These are phyloP conservation scores for Drosophila nigrodunni DNA, from an alignment of 1,140 invertebrate genomes.

Conservation along the genomic window DNA sequence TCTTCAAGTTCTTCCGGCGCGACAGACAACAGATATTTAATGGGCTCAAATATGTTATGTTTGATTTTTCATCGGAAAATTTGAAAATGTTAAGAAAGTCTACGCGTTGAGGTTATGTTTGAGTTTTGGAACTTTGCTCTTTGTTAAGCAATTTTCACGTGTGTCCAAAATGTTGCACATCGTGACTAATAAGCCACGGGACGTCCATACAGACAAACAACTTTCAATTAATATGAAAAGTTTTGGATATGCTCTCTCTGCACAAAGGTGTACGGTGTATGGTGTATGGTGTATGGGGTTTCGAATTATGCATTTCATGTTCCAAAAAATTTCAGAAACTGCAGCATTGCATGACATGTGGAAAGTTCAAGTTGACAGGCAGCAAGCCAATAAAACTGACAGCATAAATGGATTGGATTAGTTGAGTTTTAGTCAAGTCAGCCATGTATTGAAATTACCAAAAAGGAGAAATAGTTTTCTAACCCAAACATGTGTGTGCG, in stretches of 20 bases:
- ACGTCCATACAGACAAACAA: conserved; percentile 56
- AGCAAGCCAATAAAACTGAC: conserved; percentile 81
- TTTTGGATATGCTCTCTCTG: conserved; percentile 25
- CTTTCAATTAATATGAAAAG: conserved; percentile 75
- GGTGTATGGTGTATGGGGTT: conserved; percentile 8
- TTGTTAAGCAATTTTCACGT: conserved; percentile 63
- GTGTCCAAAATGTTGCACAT: conserved; percentile 53
- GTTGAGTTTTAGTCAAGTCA: conserved; percentile 77
- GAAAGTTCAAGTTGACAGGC: conserved; percentile 77
- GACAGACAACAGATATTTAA: conserved; percentile 49
- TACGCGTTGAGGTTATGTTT: conserved; percentile 7
- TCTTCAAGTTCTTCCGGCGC: conserved; percentile 64
- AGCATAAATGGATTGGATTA: conserved; percentile 82
- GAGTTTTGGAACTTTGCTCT: conserved; percentile 32
- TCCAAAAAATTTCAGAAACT: conserved; percentile 51
- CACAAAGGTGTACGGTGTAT: conserved; percentile 14
- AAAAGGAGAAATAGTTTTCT: conserved; percentile 18
- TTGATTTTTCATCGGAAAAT: conserved; percentile 6
- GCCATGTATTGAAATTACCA: conserved; percentile 42
- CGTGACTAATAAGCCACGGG: conserved; percentile 78
- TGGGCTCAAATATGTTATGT: conserved; percentile 33
- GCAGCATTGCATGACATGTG: conserved; percentile 79
- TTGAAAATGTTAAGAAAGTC: conserved; percentile 2
- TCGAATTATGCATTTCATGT: conserved; percentile 73
- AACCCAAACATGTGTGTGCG: not conserved